phyloP scores from a whole-genome alignment of 2,113 vertebrate species.

The Tichodroma muraria region DNA sequence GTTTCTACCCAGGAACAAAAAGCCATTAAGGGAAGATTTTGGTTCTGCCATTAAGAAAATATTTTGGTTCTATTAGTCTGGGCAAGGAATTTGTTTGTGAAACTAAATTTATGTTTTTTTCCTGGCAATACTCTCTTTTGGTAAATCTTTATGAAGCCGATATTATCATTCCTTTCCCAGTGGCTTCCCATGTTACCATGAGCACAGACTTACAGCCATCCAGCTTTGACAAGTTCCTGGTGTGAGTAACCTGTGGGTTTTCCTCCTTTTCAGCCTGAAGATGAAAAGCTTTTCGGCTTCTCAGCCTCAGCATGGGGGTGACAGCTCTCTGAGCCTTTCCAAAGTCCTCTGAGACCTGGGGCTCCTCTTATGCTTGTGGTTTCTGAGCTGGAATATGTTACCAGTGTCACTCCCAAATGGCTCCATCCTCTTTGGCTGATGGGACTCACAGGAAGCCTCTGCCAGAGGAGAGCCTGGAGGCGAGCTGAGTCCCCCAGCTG shows the following conservation, averaged over 20 bases:
- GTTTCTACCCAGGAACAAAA: not conserved
- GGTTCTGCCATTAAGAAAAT: too few relatives aligned
- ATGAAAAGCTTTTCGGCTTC: not conserved
- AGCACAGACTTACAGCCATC: not conserved
- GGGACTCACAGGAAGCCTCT: not conserved
- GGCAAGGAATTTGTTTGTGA: not conserved
- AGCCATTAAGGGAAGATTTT: not conserved
- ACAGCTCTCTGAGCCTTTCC: not conserved
- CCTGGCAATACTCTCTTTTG: not conserved
- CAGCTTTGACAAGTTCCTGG: not conserved
- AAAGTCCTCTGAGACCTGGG: not conserved
- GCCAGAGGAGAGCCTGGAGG: not conserved
- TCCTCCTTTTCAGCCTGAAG: not conserved
- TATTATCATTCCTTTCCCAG: not conserved
- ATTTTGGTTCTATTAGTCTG: not conserved
- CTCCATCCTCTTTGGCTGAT: not conserved
- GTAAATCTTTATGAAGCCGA: not conserved
- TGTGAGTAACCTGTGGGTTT: not conserved
- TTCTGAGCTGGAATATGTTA: not conserved
- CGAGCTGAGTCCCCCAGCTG: not conserved
- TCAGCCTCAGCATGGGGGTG: not conserved
- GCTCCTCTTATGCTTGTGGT: rapidly evolving
- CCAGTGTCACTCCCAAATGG: not conserved
- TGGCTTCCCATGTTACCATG: not conserved
- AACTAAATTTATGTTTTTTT: not conserved